Evolutionary conservation across 1,140 invertebrate genomes (phyloP).

Genomic region (Adelges cooleyi): DNA sequence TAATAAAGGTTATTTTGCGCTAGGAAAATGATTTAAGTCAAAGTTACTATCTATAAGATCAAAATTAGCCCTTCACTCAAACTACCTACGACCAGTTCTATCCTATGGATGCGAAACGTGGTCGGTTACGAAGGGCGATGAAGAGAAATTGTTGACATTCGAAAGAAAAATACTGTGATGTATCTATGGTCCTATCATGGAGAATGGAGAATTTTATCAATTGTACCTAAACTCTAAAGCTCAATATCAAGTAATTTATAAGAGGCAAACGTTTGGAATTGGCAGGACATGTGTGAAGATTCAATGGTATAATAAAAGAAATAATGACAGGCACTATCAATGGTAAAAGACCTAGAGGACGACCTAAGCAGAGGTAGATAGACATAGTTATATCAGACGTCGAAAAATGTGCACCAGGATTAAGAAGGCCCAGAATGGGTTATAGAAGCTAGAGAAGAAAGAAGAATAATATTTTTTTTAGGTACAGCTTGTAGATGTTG

Average conservation of each 20-base stretch:
- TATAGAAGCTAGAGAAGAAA: neutral
- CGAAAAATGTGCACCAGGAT: neutral
- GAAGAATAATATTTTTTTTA: no score
- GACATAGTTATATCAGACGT: neutral
- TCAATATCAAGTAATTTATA: neutral
- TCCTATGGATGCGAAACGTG: constrained; percentile 1
- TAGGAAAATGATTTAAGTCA: neutral
- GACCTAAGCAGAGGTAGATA: neutral
- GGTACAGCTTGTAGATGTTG: no score
- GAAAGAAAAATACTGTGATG: neutral
- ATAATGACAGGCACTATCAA: neutral
- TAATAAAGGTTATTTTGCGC: neutral
- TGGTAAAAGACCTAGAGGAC: neutral
- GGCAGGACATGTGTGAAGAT: neutral
- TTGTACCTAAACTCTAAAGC: neutral
- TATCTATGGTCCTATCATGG: neutral
- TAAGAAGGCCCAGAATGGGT: neutral
- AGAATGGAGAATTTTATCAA: neutral
- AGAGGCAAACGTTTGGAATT: neutral
- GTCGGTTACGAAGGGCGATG: neutral
- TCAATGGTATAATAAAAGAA: neutral
- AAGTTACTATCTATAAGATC: neutral
- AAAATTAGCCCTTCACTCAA: neutral
- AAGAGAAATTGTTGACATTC: neutral
- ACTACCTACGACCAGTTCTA: neutral